These are phyloP conservation scores for Heterodera schachtii DNA, from an alignment of 1,140 invertebrate species.

Conservation along the genomic window DNA sequence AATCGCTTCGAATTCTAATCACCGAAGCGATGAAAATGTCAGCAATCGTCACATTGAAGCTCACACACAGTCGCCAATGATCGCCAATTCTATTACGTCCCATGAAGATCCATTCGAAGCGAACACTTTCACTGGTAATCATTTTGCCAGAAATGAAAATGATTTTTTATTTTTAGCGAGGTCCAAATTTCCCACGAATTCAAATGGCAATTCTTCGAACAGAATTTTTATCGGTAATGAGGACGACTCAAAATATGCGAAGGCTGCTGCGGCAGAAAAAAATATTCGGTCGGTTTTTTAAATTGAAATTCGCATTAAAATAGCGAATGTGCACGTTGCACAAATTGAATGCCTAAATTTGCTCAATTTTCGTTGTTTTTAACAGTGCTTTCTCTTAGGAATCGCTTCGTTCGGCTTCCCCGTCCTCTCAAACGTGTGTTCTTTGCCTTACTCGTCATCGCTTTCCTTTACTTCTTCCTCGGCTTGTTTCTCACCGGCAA, in stretches of 20 bases:
- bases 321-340: too few relatives aligned
- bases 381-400: conserved; percentile 11
- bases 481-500: conserved; percentile 24
- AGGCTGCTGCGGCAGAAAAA: background rate
- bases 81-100: conserved; percentile 19
- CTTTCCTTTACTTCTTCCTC: conserved; percentile 44
- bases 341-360: too few relatives aligned
- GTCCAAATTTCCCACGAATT: conserved; percentile 27
- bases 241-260: conserved; percentile 36
- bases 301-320: too few relatives aligned
- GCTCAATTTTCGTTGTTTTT: too few relatives aligned
- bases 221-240: conserved; percentile 26
- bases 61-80: background rate
- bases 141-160: conserved; percentile 10
- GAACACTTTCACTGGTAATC: conserved; percentile 33
- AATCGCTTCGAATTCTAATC: conserved; percentile 68
- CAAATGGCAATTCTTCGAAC: background rate
- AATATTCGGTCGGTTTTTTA: conserved; percentile 16
- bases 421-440: conserved; percentile 42
- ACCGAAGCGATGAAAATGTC: background rate
- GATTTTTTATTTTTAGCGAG: conserved; percentile 31
- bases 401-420: conserved; percentile 43
- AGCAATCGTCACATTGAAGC: background rate
- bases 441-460: conserved; percentile 42
- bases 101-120: conserved; percentile 28